Conservation (phyloP, 1,140 invertebrate genomes). For the Anastrepha obliqua region DNA sequence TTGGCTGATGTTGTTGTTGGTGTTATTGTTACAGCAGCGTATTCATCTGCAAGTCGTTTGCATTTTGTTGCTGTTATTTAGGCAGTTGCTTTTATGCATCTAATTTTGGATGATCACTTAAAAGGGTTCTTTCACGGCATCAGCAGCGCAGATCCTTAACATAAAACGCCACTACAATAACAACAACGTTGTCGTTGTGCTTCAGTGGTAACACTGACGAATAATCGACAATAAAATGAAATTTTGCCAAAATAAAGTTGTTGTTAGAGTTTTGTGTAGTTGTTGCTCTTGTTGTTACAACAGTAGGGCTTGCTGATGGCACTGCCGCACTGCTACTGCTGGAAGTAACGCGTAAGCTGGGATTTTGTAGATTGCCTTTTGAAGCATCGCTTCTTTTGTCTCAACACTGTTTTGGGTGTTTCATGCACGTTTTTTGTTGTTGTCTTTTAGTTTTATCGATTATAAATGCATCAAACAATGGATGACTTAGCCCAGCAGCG, state of each 20-base stretch:
- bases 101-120: conserved; percentile 31
- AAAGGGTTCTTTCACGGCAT: neutral
- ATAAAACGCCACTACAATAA: neutral
- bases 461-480: conserved; percentile 47
- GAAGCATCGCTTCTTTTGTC: neutral
- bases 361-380: conserved; percentile 32
- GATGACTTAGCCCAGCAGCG: conserved; percentile 22
- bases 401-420: conserved; percentile 7
- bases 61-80: conserved; percentile 13
- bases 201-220: neutral
- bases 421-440: neutral
- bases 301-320: neutral
- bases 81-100: conserved; percentile 23
- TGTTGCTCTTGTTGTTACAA: neutral
- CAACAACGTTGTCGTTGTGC: neutral
- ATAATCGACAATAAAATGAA: conserved; percentile 26
- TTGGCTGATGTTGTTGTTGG: no score
- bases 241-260: conserved; percentile 22
- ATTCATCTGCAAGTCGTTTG: neutral
- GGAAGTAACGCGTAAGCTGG: neutral
- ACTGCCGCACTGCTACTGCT: neutral
- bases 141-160: neutral
- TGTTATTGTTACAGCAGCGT: neutral
- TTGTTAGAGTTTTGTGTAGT: neutral
- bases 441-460: conserved; percentile 1